Conservation (phyloP, 1,140 invertebrate species). For the Dryas iulia region DNA sequence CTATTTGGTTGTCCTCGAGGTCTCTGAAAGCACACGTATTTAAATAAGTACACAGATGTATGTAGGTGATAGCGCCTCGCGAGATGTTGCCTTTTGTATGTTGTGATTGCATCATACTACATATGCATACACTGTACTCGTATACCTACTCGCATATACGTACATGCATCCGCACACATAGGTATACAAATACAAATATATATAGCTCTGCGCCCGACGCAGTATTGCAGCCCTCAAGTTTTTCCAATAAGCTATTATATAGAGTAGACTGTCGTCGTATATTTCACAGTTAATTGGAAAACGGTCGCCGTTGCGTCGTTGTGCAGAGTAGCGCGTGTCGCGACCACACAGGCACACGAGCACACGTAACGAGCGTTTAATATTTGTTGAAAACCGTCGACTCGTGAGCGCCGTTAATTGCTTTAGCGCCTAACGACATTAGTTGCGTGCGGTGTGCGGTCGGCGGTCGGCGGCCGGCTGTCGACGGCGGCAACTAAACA, state of each 20-base stretch:
- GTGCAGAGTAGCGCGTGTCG: neutral
- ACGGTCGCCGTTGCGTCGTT: neutral
- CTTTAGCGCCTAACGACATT: constrained; percentile 1
- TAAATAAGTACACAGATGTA: constrained; percentile 7
- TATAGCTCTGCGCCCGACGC: neutral
- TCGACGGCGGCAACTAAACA: neutral
- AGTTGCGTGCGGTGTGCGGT: neutral
- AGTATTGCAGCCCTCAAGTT: neutral
- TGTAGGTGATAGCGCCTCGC: neutral
- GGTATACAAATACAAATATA: neutral
- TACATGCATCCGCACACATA: neutral
- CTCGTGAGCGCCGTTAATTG: neutral
- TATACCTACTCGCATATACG: neutral
- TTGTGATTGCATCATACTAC: neutral
- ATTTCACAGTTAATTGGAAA: constrained; percentile 1
- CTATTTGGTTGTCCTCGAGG: constrained; percentile 92
- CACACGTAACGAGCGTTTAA: constrained; percentile 3
- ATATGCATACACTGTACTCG: neutral
- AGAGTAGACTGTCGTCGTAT: neutral
- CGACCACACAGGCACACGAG: too few relatives aligned
- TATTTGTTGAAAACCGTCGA: neutral
- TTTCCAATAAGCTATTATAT: neutral
- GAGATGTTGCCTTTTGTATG: neutral
- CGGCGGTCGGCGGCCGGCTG: neutral
- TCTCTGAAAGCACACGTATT: constrained; percentile 83